A percentile compares a stretch with the other conserved stretches of the same genome.
Evolutionary conservation across 37 sponge, comb jelly and placozoan genomes (phyloP).

Genomic region (Geodia barretti): DNA sequence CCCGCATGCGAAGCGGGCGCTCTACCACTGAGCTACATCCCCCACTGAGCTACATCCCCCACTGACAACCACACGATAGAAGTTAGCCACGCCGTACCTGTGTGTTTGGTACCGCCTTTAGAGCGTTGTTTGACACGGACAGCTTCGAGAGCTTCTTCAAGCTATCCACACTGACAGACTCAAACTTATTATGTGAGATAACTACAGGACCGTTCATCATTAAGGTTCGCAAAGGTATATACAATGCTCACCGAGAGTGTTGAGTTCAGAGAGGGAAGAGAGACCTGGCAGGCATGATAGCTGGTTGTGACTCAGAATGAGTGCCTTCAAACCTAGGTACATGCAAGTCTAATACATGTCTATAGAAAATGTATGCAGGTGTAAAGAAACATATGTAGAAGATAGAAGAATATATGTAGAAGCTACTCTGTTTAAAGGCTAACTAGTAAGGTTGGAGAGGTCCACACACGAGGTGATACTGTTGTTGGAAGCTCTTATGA

Average conservation of each 20-base stretch:
- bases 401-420: background rate
- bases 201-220: conserved; percentile 28
- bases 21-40: too few relatives aligned
- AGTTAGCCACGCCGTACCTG: background rate
- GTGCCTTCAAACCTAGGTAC: conserved; percentile 33
- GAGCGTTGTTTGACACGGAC: conserved; percentile 44
- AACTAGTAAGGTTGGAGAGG: conserved; percentile 24
- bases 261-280: conserved; percentile 13
- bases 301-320: conserved; percentile 40
- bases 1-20: too few relatives aligned
- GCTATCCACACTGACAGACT: conserved; percentile 11
- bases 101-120: conserved; percentile 20
- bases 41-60: too few relatives aligned
- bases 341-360: too few relatives aligned
- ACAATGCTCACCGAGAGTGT: conserved; percentile 17
- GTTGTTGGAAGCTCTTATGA: conserved; percentile 41
- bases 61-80: background rate
- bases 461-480: conserved; percentile 26
- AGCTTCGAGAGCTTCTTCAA: conserved; percentile 31
- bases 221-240: background rate
- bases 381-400: background rate
- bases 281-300: conserved; percentile 19
- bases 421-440: background rate
- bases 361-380: background rate
- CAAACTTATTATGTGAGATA: conserved; percentile 44